These are phyloP conservation scores for Pagrus major DNA, from an alignment of 2,113 vertebrate species.

Conservation along the genomic window DNA sequence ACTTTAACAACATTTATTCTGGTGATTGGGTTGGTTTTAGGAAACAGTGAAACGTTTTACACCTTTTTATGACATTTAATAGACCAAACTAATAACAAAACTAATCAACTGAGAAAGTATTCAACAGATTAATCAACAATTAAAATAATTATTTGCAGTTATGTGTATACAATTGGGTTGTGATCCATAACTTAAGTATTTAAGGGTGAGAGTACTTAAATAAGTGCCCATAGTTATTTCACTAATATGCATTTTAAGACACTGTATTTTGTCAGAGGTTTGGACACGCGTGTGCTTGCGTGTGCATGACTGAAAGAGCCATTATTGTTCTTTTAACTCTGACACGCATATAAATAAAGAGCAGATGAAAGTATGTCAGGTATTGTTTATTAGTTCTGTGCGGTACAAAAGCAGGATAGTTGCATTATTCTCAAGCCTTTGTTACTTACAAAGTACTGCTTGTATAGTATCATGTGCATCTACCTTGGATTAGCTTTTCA, in stretches of 20 bases:
- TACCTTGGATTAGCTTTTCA: conserved; percentile 47
- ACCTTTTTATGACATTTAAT: no score
- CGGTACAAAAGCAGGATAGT: conserved; percentile 57
- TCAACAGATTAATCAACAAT: no score
- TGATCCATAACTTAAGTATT: no score
- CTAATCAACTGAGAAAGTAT: no score
- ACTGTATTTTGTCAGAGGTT: background rate
- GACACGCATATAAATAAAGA: conserved; percentile 36
- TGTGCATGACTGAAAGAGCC: conserved; percentile 31
- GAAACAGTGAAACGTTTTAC: no score
- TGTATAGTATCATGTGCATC: conserved; percentile 38
- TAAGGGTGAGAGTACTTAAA: no score
- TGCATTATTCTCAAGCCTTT: conserved; percentile 64
- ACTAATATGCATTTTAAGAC: background rate
- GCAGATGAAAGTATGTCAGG: conserved; percentile 72
- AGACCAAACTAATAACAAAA: no score
- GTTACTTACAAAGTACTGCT: conserved; percentile 54
- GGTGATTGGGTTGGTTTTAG: no score
- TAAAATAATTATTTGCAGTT: no score
- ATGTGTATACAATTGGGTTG: no score
- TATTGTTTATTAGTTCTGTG: conserved; percentile 58
- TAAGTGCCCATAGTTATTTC: no score
- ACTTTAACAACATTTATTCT: no score
- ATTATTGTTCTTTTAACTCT: conserved; percentile 15
- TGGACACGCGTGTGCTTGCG: background rate